Base-by-base conservation (phyloP, 2,888 invertebrate genomes). In the Ennomos quercinarius region DNA sequence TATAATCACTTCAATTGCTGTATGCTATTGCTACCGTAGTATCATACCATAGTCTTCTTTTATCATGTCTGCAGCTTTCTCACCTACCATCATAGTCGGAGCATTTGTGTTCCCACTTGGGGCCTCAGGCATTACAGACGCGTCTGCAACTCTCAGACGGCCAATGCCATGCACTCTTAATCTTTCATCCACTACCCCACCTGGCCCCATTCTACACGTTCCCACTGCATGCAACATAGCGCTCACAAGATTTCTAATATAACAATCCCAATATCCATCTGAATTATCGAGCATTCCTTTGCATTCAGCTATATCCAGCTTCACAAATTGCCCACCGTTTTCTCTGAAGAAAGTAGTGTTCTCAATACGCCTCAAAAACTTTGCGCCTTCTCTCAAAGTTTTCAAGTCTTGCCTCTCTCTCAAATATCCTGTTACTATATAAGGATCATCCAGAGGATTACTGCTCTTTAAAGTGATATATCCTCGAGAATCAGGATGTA, bases 221-320 rank as follows among this genome's bases (percentile, higher is more conserved):
- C 93, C 92, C 0, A 93, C 93, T 37, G 94, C 93, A 76, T 95
- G 95, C 59, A 94, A 93, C 52, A 95, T 84, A 9, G 94, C 94
- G 35, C 91, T 84, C 0, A 94, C 93, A 12, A 94, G 83, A 61
- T 93, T 93, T 40, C 91, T 87, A 0, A 93, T 89, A 70, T 94
- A 93, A 72, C 96, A 96, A 43, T 87, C 87, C 94, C 95, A 95
- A 70, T 95, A 96, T 0, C 83, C 83, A 74, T 95, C 94, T 0
- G 93, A 87, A 13, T 88, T 93, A 73, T 93, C 94, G 0, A 71
- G 63, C 5, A 87, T 71, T 1, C 84, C 72, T 8, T 87, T 84
- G 72, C 96, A 95, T 0, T 90, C 93, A 0, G 92, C 89, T 0
- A 95, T 87, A 4, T 78, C 70, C 38, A 85, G 51, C 50, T 70